These are phyloP conservation scores for Tamandua tetradactyla DNA, from an alignment of 2,797 vertebrate species.

Conservation along the genomic window DNA sequence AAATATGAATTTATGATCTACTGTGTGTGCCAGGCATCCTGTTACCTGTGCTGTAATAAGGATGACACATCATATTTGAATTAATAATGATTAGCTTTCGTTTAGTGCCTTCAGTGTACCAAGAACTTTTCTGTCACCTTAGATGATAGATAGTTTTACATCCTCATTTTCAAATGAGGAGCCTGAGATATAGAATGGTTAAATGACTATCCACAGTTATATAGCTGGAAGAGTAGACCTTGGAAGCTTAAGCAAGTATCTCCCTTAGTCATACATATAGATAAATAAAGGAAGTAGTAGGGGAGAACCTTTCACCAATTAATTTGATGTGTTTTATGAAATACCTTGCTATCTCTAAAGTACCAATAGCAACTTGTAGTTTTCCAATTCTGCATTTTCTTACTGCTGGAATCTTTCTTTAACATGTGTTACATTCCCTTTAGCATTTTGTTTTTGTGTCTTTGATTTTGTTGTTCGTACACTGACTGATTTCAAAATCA, in stretches of 20 bases:
- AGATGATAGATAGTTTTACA: neutral
- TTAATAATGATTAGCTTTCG: constrained; percentile 1
- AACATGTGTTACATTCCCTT: neutral
- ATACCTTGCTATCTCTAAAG: neutral
- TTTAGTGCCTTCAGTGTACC: neutral
- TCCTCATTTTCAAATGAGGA: neutral
- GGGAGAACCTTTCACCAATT: neutral
- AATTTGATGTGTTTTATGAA: constrained; percentile 9
- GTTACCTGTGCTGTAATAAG: neutral
- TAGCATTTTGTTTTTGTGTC: neutral
- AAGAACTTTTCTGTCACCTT: neutral
- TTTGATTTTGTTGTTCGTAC: constrained; percentile 17
- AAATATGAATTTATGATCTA: constrained; percentile 2
- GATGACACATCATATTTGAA: neutral
- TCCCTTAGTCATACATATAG: neutral
- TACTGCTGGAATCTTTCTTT: neutral
- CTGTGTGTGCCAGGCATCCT: neutral
- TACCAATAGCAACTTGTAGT: neutral
- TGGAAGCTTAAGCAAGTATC: neutral
- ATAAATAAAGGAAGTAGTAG: neutral
- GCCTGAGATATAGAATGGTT: neutral
- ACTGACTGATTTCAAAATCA: neutral
- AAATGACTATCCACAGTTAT: accelerated
- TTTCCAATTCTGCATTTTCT: constrained; percentile 11
- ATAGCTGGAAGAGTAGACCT: neutral